These are phyloP conservation scores for Mamestra brassicae DNA, from an alignment of 2,888 invertebrate species.

Conservation along the genomic window DNA sequence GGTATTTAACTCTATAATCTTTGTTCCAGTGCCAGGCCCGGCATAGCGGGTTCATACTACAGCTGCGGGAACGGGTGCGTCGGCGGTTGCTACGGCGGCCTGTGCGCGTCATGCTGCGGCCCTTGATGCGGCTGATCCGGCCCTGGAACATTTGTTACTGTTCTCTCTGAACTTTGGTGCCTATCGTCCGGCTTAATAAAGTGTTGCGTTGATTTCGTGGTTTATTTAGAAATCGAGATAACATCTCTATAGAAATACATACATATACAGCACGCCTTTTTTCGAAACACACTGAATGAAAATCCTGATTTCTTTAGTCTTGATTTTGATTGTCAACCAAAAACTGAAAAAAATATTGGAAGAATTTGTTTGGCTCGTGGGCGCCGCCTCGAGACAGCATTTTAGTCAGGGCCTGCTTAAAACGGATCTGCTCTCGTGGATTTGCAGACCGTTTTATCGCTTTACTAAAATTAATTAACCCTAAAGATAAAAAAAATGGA, in stretches of 20 bases:
- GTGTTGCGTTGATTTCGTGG: slow-evolving; percentile 31
- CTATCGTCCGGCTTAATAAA: slow-evolving; percentile 32
- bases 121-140: slow-evolving; percentile 76
- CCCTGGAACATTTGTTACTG: slow-evolving; percentile 14
- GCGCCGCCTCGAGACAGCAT: no score
- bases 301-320: neutral
- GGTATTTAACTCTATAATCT: neutral
- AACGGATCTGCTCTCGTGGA: no score
- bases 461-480: no score
- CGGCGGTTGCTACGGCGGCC: slow-evolving; percentile 83
- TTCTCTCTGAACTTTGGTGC: neutral
- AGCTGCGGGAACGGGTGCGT: slow-evolving; percentile 85
- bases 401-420: no score
- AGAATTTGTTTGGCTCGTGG: no score
- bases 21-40: slow-evolving; percentile 78
- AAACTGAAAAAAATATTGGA: no score
- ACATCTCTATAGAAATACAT: neutral
- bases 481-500: no score
- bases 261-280: no score
- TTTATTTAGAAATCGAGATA: slow-evolving; percentile 4
- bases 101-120: slow-evolving; percentile 83
- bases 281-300: neutral
- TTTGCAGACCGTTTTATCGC: no score
- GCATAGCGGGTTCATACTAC: slow-evolving; percentile 82
- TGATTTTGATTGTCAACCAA: no score